Base-by-base conservation (phyloP, 2,113 vertebrate species). In the Tylochromis polylepis region DNA sequence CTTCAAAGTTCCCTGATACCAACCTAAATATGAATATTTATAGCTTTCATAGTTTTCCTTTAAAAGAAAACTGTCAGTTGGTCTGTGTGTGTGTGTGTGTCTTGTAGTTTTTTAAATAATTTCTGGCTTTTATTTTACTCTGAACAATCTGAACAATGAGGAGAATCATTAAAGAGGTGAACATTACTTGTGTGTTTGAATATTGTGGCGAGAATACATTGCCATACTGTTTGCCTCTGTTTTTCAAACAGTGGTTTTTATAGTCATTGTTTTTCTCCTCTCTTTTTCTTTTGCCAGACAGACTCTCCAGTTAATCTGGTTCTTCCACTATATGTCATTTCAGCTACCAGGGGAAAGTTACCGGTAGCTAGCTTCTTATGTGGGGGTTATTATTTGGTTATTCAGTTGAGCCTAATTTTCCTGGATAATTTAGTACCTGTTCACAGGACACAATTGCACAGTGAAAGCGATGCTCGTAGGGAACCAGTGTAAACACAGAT, bases 171-270 rank as follows among this genome's bases (percentile, higher is more conserved):
- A 60, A 59, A 59, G 58, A 31, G 27, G 58, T 31, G 1, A 18
- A 59, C 27, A 31, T 58, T 29, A 29, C 29, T 29, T 29, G 29
- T 29, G 29, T 29, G 5, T n/a, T n/a, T n/a, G n/a, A n/a, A n/a
- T n/a, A n/a, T n/a, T n/a, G n/a, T n/a, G n/a, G n/a, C 29, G 5
- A 29, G 29, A 29, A 29, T 5, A 0, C 1, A 5, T 65, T 36
- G 59, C 8, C 34, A 8, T 38, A 38, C 2, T 38, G 36, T 10
- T 10, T 46, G 12, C 43, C 43, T 46, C 43, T 46, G 5, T 55
- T 53, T 53, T 9, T 41, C 31, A 38, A 49, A 27, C 67, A 29
- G 2, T 29, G 15, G 22, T 49, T 18, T 75, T 75, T 29, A 46
- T 46, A 46, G 27, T 75, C 41, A 18, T 46, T 46, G 2, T 8